These are phyloP conservation scores for Oncorhynchus clarkii DNA, from an alignment of 2,113 vertebrate genomes.

Conservation along the genomic window DNA sequence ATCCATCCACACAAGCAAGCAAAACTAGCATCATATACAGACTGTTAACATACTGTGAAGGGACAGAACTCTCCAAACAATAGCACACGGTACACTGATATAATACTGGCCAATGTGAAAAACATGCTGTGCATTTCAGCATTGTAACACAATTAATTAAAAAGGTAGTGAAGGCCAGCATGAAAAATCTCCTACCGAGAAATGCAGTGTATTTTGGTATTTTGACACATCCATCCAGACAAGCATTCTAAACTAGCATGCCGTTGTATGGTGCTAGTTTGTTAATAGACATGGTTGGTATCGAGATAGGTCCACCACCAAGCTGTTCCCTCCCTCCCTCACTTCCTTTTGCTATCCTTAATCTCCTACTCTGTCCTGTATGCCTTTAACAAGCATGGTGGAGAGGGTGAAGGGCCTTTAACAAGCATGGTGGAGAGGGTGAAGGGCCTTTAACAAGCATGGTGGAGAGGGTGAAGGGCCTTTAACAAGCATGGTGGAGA, in stretches of 20 bases:
- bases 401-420: too few species aligned
- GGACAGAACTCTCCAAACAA: too few species aligned
- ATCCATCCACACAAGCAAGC: neutral
- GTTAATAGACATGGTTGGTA: slow-evolving; percentile 48
- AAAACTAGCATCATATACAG: neutral
- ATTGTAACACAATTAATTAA: too few species aligned
- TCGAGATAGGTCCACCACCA: slow-evolving; percentile 71
- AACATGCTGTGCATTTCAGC: too few species aligned
- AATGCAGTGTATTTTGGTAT: neutral
- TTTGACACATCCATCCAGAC: neutral
- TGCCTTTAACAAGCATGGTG: slow-evolving; percentile 29
- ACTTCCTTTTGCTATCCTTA: slow-evolving; percentile 57
- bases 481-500: too few species aligned
- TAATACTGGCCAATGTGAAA: too few species aligned
- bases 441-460: too few species aligned
- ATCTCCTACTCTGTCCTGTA: slow-evolving; percentile 52
- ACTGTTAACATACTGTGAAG: too few species aligned
- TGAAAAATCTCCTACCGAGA: neutral
- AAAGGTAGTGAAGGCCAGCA: neutral
- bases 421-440: too few species aligned
- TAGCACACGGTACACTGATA: too few species aligned
- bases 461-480: too few species aligned
- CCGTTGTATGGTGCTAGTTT: slow-evolving; percentile 9
- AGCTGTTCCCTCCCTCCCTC: slow-evolving; percentile 57
- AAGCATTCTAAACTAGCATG: slow-evolving; percentile 11